Evolutionary conservation across 30 jellyfish, hydroid and myxozoan genomes (phyloP), one percentile per base, ranked within the genome.

Genomic region (Cassiopea xamachana): DNA sequence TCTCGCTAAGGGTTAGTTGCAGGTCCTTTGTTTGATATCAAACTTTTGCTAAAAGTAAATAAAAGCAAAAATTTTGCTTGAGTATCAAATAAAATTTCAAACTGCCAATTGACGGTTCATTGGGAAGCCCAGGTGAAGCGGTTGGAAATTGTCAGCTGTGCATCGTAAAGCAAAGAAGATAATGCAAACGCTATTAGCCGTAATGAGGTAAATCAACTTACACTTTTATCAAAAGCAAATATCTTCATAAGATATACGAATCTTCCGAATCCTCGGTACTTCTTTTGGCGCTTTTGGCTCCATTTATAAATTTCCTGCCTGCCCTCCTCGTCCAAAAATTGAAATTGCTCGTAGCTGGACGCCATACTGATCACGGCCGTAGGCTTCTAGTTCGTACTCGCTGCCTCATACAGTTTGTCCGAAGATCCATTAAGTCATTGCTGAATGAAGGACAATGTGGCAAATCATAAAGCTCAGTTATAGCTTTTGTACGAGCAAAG

Each of bases 261-360:
- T 93, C 97, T 94, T 55, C 98, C 70, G 62, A 87, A 89, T 60
- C 99, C 99, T 60, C 73, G 73, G 69, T 87, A 93, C 64, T 96
- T 96, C 87, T 58, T 79, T 71, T 84, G 91, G 55, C 99, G 79
- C 14, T 75, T 79, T 75, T 93, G 98, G 87, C 98, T 93, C 98
- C 98, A 92, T 75, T 84, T 82, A 81, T 97, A 93, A 48, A 97
- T 97, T 48, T 93, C 97, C 80, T 94, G 98, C 46, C 99, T 84
- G 4, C 99, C 98, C 60, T 97, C 99, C 62, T 97, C 99, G 87
- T 93, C 99, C 73, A 92, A 69, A 79, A 97, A 97, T 62, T 96
- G 98, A 51, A 90, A 87, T 75, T 91, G 96, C 46, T 94, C 88
- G 70, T 84, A 91, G 15, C 89, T 43, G 19, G 87, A 74, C 94